A percentile compares a stretch with the other conserved stretches of the same genome.
phyloP scores from a whole-genome alignment of 1,140 invertebrate genomes.

The Cyclargus thomasi region DNA sequence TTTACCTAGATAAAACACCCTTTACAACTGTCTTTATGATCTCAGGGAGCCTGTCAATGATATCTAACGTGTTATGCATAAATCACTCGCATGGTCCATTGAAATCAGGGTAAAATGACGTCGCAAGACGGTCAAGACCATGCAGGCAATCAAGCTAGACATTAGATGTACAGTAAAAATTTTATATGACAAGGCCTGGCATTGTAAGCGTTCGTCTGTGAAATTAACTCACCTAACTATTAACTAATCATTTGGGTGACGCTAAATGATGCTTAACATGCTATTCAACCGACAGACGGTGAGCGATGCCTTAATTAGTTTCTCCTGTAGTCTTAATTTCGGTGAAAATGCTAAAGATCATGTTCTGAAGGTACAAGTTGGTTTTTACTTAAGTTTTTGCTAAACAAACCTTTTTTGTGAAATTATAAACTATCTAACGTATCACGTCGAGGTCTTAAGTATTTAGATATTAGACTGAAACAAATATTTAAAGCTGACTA shows the following conservation, averaged over 20 bases:
- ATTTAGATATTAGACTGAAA: not conserved
- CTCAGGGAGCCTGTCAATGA: no score
- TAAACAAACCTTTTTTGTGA: no score
- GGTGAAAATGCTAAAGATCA: no score
- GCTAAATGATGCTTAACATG: not conserved
- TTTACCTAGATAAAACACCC: constrained; percentile 35
- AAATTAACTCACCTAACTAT: not conserved
- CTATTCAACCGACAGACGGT: not conserved
- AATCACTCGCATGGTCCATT: not conserved
- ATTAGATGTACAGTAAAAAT: constrained; percentile 8
- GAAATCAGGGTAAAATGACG: not conserved
- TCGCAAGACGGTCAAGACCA: constrained; percentile 7
- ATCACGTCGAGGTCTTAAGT: not conserved
- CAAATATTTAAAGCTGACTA: not conserved
- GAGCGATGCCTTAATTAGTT: no score
- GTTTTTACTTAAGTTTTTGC: no score
- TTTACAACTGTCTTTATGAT: no score
- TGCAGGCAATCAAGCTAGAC: not conserved
- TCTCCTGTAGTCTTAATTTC: no score
- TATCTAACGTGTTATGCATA: not conserved
- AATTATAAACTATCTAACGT: no score
- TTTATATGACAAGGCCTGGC: constrained; percentile 3
- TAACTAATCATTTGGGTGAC: not conserved
- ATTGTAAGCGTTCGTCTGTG: constrained; percentile 2
- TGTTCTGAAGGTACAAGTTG: no score